These are phyloP conservation scores for Tokudaia tokunoshimensis DNA, from an alignment of 2,797 vertebrate genomes.

Conservation along the genomic window DNA sequence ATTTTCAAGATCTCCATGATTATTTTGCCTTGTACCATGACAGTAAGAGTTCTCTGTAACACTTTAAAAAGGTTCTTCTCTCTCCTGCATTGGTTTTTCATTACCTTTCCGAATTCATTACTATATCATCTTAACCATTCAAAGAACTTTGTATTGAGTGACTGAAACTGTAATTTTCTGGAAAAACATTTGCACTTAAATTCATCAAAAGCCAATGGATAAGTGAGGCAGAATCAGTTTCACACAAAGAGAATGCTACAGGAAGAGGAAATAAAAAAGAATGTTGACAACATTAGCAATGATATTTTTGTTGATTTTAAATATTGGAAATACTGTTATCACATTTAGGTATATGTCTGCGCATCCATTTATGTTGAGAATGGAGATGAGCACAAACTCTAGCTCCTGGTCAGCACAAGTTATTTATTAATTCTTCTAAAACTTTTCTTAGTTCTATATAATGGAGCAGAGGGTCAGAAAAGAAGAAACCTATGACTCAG, in stretches of 20 bases:
- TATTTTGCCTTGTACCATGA: constrained; percentile 36
- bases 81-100: background rate
- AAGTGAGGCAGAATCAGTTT: background rate
- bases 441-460: background rate
- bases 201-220: background rate
- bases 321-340: background rate
- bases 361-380: background rate
- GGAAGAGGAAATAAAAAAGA: background rate
- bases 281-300: background rate
- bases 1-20: constrained; percentile 10
- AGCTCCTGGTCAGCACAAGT: fast-evolving
- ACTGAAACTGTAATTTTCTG: background rate
- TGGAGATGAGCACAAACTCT: background rate
- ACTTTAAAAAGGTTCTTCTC: background rate
- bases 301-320: background rate
- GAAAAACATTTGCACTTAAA: background rate
- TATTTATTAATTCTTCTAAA: background rate
- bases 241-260: background rate
- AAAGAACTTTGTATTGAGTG: constrained; percentile 64
- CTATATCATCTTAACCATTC: constrained; percentile 23
- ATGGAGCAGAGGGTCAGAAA: fast-evolving
- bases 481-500: background rate
- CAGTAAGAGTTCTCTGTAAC: constrained; percentile 12
- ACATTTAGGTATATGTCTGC: background rate
- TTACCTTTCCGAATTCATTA: constrained; percentile 57